phyloP scores from a whole-genome alignment of 2,113 vertebrate species.

The Benitochromis conjunctus region DNA sequence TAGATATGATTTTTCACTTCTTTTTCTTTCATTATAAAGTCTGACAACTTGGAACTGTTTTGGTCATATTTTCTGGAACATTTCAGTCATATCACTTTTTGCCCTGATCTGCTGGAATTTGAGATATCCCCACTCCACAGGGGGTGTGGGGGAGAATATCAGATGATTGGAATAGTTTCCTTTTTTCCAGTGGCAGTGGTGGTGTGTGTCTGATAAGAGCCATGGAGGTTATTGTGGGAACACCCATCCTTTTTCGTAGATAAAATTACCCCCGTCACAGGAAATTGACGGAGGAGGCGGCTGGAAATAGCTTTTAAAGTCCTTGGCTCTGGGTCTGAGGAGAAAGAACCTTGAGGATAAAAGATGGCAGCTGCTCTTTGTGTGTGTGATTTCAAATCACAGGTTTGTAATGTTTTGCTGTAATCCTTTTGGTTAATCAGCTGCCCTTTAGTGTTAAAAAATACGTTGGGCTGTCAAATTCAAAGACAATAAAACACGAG shows the following conservation, averaged over 20 bases:
- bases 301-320: slow-evolving; percentile 54
- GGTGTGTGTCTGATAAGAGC: slow-evolving; percentile 49
- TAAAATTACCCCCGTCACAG: slow-evolving; percentile 53
- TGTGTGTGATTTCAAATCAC: neutral
- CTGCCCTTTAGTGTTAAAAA: neutral
- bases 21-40: neutral
- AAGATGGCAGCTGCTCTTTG: neutral
- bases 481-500: neutral
- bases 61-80: slow-evolving; percentile 15
- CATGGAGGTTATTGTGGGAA: slow-evolving; percentile 58
- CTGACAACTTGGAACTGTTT: slow-evolving; percentile 9
- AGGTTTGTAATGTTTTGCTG: neutral
- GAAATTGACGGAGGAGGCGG: slow-evolving; percentile 43
- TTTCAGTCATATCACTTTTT: slow-evolving; percentile 25
- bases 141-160: neutral
- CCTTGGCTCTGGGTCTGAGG: slow-evolving; percentile 27
- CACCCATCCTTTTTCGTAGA: slow-evolving; percentile 56
- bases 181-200: slow-evolving; percentile 21
- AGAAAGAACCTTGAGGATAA: slow-evolving; percentile 34
- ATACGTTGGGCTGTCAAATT: neutral
- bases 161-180: slow-evolving; percentile 39
- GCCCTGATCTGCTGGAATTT: slow-evolving; percentile 17
- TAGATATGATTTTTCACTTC: neutral
- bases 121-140: slow-evolving; percentile 19
- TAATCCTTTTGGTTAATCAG: slow-evolving; percentile 11